Percentiles rank a stretch among this genome's conserved stretches.
Conservation (phyloP, 2,888 invertebrate species). For the Leptopilina myrica region DNA sequence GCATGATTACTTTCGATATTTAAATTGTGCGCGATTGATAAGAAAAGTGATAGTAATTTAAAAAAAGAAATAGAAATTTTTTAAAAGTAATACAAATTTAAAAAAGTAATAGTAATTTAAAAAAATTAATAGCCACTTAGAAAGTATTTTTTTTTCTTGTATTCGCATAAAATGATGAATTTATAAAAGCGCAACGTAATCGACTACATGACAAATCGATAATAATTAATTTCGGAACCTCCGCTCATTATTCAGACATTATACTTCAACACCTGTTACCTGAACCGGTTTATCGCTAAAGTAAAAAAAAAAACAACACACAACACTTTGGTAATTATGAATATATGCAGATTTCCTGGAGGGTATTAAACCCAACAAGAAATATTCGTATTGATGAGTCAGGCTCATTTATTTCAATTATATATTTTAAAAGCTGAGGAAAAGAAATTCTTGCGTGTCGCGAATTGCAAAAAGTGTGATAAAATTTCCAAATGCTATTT, state of each 20-base stretch:
- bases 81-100: no score
- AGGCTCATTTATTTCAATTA: slow-evolving; percentile 4
- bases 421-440: not conserved
- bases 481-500: not conserved
- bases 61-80: no score
- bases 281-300: slow-evolving; percentile 4
- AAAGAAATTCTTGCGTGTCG: not conserved
- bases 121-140: no score
- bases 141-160: no score
- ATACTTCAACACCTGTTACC: not conserved
- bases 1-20: slow-evolving; percentile 60
- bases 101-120: no score
- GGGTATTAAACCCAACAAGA: slow-evolving; percentile 9
- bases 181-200: not conserved
- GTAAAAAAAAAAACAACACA: not conserved
- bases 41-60: no score
- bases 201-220: slow-evolving; percentile 12
- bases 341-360: slow-evolving; percentile 8
- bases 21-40: slow-evolving; percentile 56
- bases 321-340: not conserved
- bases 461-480: not conserved
- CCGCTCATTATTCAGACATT: not conserved
- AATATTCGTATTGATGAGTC: slow-evolving; percentile 10
- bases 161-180: not conserved
- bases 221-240: not conserved